Percentiles rank a stretch among this genome's conserved stretches.
These are phyloP conservation scores for Notothenia rossii DNA, from an alignment of 2,113 vertebrate species.

Conservation along the genomic window DNA sequence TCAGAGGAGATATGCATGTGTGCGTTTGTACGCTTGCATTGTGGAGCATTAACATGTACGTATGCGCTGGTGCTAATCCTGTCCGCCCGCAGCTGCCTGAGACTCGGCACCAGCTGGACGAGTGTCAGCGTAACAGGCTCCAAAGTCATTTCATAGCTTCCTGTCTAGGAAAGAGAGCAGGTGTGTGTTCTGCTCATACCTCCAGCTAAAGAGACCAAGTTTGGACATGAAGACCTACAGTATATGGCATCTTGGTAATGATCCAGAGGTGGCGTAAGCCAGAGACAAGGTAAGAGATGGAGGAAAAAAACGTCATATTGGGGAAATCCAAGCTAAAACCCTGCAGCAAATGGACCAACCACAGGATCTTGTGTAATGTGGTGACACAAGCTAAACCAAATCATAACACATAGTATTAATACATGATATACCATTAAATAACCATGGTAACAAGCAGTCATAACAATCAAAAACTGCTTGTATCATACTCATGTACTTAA, in stretches of 20 bases:
- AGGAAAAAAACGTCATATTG: not conserved
- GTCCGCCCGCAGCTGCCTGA: conserved; percentile 36
- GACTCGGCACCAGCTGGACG: conserved; percentile 66
- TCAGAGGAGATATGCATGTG: not conserved
- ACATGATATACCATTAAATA: no score
- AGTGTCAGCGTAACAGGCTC: conserved; percentile 45
- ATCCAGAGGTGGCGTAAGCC: not conserved
- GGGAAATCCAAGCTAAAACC: not conserved
- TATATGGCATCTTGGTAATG: conserved; percentile 17
- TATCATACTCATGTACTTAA: no score
- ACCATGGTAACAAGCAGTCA: no score
- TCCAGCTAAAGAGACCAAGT: conserved; percentile 50
- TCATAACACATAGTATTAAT: no score
- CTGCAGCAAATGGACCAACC: no score
- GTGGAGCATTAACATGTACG: conserved; percentile 35
- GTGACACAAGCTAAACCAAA: no score
- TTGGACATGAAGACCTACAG: conserved; percentile 32
- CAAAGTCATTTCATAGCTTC: conserved; percentile 62
- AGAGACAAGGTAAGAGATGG: not conserved
- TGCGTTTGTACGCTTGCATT: not conserved
- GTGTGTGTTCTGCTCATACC: conserved; percentile 60
- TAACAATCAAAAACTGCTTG: no score
- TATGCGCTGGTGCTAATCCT: conserved; percentile 55
- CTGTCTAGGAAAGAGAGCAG: conserved; percentile 63
- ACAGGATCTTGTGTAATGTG: no score